Conservation (phyloP, 1,140 invertebrate genomes). For the Mactra quadrangularis region DNA sequence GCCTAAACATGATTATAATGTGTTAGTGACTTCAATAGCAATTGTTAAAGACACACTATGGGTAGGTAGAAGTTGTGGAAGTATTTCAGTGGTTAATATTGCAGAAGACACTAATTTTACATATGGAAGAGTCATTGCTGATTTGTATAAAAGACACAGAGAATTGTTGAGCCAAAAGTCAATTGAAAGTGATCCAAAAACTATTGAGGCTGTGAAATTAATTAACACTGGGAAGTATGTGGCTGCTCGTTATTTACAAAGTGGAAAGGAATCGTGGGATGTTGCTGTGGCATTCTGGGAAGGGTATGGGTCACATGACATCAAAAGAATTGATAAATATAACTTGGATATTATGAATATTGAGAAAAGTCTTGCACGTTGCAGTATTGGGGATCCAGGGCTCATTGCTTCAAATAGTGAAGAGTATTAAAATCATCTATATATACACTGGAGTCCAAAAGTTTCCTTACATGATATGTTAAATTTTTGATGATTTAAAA, state of each 20-base stretch:
- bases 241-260: conserved; percentile 28
- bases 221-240: conserved; percentile 32
- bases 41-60: conserved; percentile 42
- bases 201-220: background rate
- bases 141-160: conserved; percentile 22
- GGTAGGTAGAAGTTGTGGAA: conserved; percentile 47
- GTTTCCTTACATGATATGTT: too few relatives aligned
- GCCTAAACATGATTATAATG: background rate
- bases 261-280: background rate
- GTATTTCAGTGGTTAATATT: conserved; percentile 47
- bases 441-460: too few relatives aligned
- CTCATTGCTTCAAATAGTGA: too few relatives aligned
- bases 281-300: conserved; percentile 52
- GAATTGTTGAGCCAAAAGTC: background rate
- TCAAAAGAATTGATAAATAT: conserved; percentile 17
- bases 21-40: conserved; percentile 33
- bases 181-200: background rate
- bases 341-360: conserved; percentile 6
- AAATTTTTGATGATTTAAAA: too few relatives aligned
- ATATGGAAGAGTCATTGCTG: conserved; percentile 29
- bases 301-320: conserved; percentile 20
- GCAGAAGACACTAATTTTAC: background rate
- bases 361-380: conserved; percentile 4
- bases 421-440: too few relatives aligned
- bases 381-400: too few relatives aligned